Base-by-base conservation (phyloP, 2,888 invertebrate species). In the Cacoxenus indagator region DNA sequence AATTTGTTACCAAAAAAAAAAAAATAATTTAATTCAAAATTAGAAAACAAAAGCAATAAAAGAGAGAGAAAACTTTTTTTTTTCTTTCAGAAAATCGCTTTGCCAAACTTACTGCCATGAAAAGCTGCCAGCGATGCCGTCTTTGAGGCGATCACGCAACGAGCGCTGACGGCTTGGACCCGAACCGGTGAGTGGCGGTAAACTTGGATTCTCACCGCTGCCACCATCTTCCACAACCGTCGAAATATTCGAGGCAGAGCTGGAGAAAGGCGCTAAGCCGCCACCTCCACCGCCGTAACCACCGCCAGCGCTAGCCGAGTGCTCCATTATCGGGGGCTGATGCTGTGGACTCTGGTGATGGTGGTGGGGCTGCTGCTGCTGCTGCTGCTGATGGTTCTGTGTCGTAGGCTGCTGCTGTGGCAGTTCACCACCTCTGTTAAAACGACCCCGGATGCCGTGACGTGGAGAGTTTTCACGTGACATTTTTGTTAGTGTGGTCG, bases 111-210 rank as follows among this genome's bases (percentile, higher is more conserved):
- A 94, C 94, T 94, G 94, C 94, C 94, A 94, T 83, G 92, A 91
- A 87, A 94, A 93, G 82, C 93, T 93, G 87, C 93, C 93, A 64
- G 93, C 92, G 85, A 94, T 94, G 84, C 94, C 94, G 75, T 94
- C 94, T 86, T 93, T 91, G 65, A 94, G 91, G 68, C 94, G 91
- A 87, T 94, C 94, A 87, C 93, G 93, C 80, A 94, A 90, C 65
- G 94, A 94, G 73, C 94, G 91, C 84, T 94, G 94, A 69, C 94
- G 90, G 71, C 93, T 91, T 68, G 94, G 93, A 77, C 90, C 90
- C 65, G 88, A 83, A 17, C 88, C 88, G 71, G 76, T 85, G 27
- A 87, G 69, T 14, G 88, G 86, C 75, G 87, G 87, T 70, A 88
- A 71, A 64, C 84, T 85, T 68, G 86, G 78, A 70, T 83, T 84